A percentile compares a stretch with the other conserved stretches of the same genome.
phyloP scores from a whole-genome alignment of 2,888 invertebrate genomes.

The Andrena camellia region DNA sequence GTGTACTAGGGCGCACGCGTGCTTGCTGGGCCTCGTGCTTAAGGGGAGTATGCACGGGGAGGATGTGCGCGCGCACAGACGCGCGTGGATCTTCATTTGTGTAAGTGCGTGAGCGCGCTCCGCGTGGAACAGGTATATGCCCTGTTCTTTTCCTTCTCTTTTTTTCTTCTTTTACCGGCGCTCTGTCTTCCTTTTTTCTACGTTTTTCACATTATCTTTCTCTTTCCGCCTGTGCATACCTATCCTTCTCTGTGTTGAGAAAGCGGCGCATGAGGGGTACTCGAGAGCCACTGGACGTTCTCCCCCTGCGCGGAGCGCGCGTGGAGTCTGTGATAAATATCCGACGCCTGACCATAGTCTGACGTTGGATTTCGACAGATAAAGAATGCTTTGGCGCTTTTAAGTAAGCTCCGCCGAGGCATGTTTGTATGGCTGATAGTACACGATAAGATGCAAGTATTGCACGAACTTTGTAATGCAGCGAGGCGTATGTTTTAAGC shows the following conservation, averaged over 20 bases:
- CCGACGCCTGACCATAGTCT: conserved; percentile 51
- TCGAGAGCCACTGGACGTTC: conserved; percentile 73
- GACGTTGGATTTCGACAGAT: conserved; percentile 57
- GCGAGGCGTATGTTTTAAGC: background rate
- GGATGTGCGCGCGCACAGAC: conserved; percentile 44
- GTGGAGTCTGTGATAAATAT: conserved; percentile 60
- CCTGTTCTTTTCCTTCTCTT: conserved; percentile 52
- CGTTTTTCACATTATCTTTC: conserved; percentile 43
- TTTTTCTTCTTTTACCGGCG: conserved; percentile 45
- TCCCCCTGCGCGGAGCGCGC: conserved; percentile 31
- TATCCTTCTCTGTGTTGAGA: conserved; percentile 67
- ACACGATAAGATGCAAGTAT: conserved; percentile 19
- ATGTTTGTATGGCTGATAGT: conserved; percentile 25
- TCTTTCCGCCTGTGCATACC: conserved; percentile 43
- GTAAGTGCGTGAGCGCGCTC: conserved; percentile 64
- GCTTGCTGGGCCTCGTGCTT: conserved; percentile 70
- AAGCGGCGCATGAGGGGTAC: conserved; percentile 60
- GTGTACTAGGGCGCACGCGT: conserved; percentile 70
- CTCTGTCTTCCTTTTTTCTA: conserved; percentile 49
- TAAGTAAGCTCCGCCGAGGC: conserved; percentile 15
- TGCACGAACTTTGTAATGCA: background rate
- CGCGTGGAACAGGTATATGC: conserved; percentile 77
- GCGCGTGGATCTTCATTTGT: conserved; percentile 46
- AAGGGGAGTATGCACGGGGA: conserved; percentile 57
- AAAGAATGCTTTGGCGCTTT: conserved; percentile 54